These are phyloP conservation scores for Blastobasis adustella DNA, from an alignment of 2,888 invertebrate genomes.

Conservation along the genomic window DNA sequence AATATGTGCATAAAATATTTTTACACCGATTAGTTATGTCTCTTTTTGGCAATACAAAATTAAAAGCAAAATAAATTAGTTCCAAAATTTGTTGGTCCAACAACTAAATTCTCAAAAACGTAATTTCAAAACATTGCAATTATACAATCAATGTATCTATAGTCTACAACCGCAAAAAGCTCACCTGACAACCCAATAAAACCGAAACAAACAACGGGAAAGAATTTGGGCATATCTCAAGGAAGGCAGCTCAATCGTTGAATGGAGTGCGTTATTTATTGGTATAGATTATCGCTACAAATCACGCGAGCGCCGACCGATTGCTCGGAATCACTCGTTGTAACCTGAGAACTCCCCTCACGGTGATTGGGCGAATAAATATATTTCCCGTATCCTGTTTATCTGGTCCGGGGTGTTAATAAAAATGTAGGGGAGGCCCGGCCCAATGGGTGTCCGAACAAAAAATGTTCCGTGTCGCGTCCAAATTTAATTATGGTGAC, in stretches of 20 bases:
- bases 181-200: constrained; percentile 40
- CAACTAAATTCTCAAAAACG: too few relatives aligned
- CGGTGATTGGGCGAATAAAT: constrained; percentile 75
- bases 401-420: constrained; percentile 72
- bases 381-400: constrained; percentile 73
- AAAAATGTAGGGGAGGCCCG: constrained; percentile 64
- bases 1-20: too few relatives aligned
- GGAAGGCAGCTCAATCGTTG: constrained; percentile 65
- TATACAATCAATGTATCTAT: too few relatives aligned
- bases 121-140: too few relatives aligned
- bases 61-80: too few relatives aligned
- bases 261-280: constrained; percentile 67
- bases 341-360: constrained; percentile 72
- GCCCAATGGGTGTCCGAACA: constrained; percentile 9
- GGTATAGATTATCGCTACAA: constrained; percentile 69
- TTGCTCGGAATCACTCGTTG: constrained; percentile 65
- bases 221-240: constrained; percentile 33
- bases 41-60: too few relatives aligned
- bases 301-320: constrained; percentile 51
- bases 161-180: not conserved
- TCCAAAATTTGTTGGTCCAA: too few relatives aligned
- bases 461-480: too few relatives aligned
- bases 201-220: constrained; percentile 29
- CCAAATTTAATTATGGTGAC: too few relatives aligned
- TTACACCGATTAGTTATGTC: too few relatives aligned